Evolutionary conservation across 2,797 vertebrate species (phyloP), one percentile per base, ranked within the genome.

Genomic region (Sebastes trivittatus): DNA sequence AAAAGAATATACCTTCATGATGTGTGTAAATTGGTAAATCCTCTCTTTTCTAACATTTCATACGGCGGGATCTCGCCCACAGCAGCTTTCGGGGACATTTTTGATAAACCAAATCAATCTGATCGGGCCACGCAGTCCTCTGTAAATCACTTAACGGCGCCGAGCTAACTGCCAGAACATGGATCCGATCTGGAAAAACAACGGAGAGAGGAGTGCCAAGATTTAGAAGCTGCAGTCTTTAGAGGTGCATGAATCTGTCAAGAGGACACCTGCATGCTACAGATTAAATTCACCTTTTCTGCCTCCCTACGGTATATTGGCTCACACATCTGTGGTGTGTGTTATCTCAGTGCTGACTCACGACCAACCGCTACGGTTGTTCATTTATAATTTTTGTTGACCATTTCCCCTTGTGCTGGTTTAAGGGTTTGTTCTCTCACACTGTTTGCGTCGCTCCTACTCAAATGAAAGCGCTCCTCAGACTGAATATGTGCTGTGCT

Each of bases 211-310:
- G 75, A 10, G 66, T 61, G 84, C 78, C 81, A 69, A 84, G 81
- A 69, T 66, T 69, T 67, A 72, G 71, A 84, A 87, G 67, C 85
- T 49, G 78, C 34, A 27, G 78, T 59, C 75, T 84, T 81, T 49
- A 70, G 80, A 87, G 80, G 84, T 18, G 79, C 69, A 65, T 58
- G 69, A 62, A 79, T 86, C 79, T 86, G 80, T 82, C 77, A n/a
- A n/a, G 80, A 88, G 77, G 81, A 90, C 83, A 76, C 80, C 82
- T 84, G 81, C 83, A 65, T 80, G 90, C 85, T 89, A 87, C 89
- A 80, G 72, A 84, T 88, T 73, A 14, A 73, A 76, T 67, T 59
- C 66, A 77, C 72, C 74, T 76, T 72, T 66, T 66, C 55, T 59
- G 32, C 67, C 71, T 81, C 77, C 62, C 9, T 77, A 2, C 5